Evolutionary conservation across 2,113 vertebrate genomes (phyloP), one percentile per base, ranked within the genome.

Genomic region (Donacobius atricapilla): DNA sequence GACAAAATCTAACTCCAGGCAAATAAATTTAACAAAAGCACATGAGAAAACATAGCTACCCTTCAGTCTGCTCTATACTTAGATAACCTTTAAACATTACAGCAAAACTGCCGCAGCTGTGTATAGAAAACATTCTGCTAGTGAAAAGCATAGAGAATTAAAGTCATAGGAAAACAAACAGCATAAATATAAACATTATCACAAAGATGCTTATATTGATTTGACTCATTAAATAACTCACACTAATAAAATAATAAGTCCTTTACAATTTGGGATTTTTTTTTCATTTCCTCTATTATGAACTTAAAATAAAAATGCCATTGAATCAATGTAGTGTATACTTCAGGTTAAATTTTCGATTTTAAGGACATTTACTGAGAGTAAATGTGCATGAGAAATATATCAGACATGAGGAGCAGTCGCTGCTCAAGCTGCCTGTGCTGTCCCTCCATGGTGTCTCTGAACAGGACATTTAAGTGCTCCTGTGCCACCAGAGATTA

Each of bases 21-120:
- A 87, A 84, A 78, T 33, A 73, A 53, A 87, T n/a, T 21, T 50
- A 82, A 81, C 5, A 82, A 73, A 89, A 94, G 19, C 47, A 79
- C 15, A 48, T 28, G 15, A 84, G 40, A 53, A 69, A 48, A 63
- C 28, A 64, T 3, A 75, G 60, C 7, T 7, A 18, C 7, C 7
- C n/a, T 87, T 70, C n/a, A 65, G 42, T 37, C 14, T 73, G n/a
- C 24, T 39, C 45, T 61, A 7, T 35, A 69, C 8, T 84, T 73
- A 44, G 33, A 10, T 35, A 81, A 24, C 7, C 33, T 75, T 66
- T 47, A 56, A 92, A 50, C 10, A 79, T 14, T 6, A 75, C 19
- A 76, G 19, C 13, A 54, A 33, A 88, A 83, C 9, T n/a, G 30
- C 8, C 23, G 37, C 22, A 87, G 11, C 16, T 73, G 47, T 11